These are phyloP conservation scores for Recurvirostra avosetta DNA, from an alignment of 2,113 vertebrate genomes.

Conservation along the genomic window DNA sequence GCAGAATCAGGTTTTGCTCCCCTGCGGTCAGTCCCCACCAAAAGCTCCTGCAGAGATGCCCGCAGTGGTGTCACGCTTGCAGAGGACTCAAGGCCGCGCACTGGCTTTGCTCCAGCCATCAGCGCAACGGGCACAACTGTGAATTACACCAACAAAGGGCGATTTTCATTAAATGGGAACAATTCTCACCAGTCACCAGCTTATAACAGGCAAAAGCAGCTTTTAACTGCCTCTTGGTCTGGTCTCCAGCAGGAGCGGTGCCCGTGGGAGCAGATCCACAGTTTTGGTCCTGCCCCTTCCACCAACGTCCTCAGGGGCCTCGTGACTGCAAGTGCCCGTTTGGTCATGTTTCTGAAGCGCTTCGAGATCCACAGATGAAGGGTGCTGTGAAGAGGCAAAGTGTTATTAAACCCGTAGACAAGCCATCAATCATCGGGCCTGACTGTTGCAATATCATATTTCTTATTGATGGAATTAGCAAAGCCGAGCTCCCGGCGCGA, in stretches of 20 bases:
- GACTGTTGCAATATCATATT: not conserved
- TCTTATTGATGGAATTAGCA: not conserved
- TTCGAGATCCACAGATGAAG: not conserved
- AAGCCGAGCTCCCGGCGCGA: not conserved
- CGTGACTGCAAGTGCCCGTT: rapidly evolving
- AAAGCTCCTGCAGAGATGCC: not conserved
- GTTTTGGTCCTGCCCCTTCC: not conserved
- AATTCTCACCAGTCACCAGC: not conserved
- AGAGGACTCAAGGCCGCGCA: rapidly evolving
- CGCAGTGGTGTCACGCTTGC: rapidly evolving
- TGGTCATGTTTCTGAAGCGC: not conserved
- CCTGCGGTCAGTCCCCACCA: not conserved
- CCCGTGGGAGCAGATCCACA: not conserved
- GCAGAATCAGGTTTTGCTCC: not conserved
- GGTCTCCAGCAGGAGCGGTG: not conserved
- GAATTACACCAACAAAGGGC: not conserved
- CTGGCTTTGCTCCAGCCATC: not conserved
- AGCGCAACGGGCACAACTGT: rapidly evolving
- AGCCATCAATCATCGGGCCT: not conserved
- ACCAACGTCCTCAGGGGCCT: not conserved
- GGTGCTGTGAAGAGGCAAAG: not conserved
- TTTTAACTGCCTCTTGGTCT: not conserved
- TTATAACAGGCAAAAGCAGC: not conserved
- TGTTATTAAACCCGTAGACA: not conserved
- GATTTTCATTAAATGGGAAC: not conserved